Evolutionary conservation across 2,797 vertebrate species (phyloP).

Genomic region (Poecilia picta): DNA sequence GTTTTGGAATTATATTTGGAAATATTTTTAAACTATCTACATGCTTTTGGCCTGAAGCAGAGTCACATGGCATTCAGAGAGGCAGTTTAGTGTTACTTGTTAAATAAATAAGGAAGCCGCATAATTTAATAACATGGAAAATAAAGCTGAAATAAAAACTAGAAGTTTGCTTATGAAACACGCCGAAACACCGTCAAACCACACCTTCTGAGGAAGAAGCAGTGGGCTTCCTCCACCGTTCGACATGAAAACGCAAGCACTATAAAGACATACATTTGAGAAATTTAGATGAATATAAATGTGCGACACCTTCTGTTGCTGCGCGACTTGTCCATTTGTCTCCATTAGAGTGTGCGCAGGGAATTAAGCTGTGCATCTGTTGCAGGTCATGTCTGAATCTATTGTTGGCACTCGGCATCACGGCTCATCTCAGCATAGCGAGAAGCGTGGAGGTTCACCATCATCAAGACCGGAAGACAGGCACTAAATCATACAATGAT

Average conservation of each 20-base stretch:
- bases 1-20: not conserved
- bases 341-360: constrained; percentile 73
- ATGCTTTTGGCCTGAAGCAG: not conserved
- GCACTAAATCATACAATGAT: not conserved
- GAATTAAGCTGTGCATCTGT: constrained; percentile 79
- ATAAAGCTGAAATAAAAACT: not conserved
- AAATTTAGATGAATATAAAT: constrained; percentile 65
- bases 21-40: not conserved
- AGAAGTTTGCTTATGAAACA: not conserved
- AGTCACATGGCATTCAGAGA: not conserved
- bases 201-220: not conserved
- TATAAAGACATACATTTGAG: constrained; percentile 32
- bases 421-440: constrained; percentile 5
- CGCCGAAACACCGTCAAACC: not conserved
- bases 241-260: constrained; percentile 26
- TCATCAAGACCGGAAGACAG: not conserved
- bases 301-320: constrained; percentile 67
- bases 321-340: constrained; percentile 72
- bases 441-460: constrained; percentile 1
- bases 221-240: not conserved
- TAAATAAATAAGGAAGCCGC: not conserved
- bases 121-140: not conserved
- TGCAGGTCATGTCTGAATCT: constrained; percentile 73
- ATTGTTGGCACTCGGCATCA: constrained; percentile 49
- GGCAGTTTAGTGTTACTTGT: not conserved